Base-by-base conservation (phyloP, 2,113 vertebrate genomes). In the Albula glossodonta region DNA sequence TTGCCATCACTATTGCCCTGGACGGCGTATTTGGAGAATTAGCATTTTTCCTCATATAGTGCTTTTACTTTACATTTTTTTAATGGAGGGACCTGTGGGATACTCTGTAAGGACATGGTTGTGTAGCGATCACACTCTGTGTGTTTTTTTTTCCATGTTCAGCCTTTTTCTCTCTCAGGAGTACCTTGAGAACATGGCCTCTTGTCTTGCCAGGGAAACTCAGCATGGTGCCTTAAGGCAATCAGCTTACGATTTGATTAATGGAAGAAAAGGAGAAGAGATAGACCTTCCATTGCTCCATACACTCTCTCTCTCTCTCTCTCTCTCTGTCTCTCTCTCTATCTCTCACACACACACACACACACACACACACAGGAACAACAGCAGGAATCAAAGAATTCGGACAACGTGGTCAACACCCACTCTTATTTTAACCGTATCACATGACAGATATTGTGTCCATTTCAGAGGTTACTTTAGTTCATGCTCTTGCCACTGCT, bases 391-490 rank as follows among this genome's bases (percentile, higher is more conserved):
- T 51, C 9, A 51, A 80, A 41, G 53, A 81, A 85, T 49, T 41
- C 51, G 19, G 82, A 86, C 74, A 66, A 57, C 22, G 12, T 79
- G 3, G 89, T 95, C 17, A 19, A 10, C 9, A 8, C n/a, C n/a
- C 17, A 25, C 70, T 74, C n/a, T 31, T 31, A 56, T 74, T n/a
- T 74, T 31, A 74, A 11, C n/a, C n/a, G 12, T 31, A 74, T 31
- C 70, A 74, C 70, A 31, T n/a, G 70, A 70, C 63, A 74, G 70
- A 9, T 74, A 31, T 31, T 8, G 22, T 74, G n/a, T 74, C 70
- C 70, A 74, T 9, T 31, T 74, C 12, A 74, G 70, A n/a, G 70
- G 70, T 74, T 74, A 74, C 31, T 74, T 74, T 31, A 31, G 70
- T 74, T 74, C 70, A 74, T 66, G 60, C 31, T 66, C 17, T 4